These are phyloP conservation scores for Aphelinus certus DNA, from an alignment of 1,140 invertebrate species.

Conservation along the genomic window DNA sequence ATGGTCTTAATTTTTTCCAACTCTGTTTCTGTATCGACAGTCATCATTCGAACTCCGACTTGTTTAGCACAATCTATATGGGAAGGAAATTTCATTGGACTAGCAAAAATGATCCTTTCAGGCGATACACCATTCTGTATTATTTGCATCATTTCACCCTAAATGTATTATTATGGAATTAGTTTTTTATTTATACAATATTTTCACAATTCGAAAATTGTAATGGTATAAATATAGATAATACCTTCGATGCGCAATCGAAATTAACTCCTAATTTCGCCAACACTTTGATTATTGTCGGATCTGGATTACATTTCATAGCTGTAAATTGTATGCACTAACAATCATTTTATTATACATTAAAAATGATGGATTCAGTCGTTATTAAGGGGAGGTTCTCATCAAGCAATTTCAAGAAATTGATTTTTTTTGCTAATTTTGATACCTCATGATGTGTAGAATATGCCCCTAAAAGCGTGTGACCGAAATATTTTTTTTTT, in stretches of 20 bases:
- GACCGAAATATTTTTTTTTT: too few species aligned
- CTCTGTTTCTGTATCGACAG: conserved; percentile 93
- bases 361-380: too few species aligned
- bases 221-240: conserved; percentile 7
- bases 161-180: too few species aligned
- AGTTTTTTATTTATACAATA: too few species aligned
- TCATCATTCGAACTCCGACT: conserved; percentile 82
- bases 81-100: conserved; percentile 91
- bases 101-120: conserved; percentile 93
- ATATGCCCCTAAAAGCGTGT: too few species aligned
- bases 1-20: conserved; percentile 87
- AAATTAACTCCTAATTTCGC: conserved; percentile 75
- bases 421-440: too few species aligned
- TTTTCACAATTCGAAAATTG: neutral
- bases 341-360: too few species aligned
- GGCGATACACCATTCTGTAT: conserved; percentile 70
- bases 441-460: too few species aligned
- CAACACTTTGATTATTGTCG: conserved; percentile 71
- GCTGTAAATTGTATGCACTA: conserved; percentile 60
- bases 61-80: conserved; percentile 87
- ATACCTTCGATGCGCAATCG: conserved; percentile 81
- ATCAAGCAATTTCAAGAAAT: too few species aligned
- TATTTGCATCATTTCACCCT: conserved; percentile 73
- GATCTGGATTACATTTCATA: conserved; percentile 79
- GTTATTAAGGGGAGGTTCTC: too few species aligned